phyloP scores from a whole-genome alignment of 2,113 vertebrate species.

The Hyaena hyaena region DNA sequence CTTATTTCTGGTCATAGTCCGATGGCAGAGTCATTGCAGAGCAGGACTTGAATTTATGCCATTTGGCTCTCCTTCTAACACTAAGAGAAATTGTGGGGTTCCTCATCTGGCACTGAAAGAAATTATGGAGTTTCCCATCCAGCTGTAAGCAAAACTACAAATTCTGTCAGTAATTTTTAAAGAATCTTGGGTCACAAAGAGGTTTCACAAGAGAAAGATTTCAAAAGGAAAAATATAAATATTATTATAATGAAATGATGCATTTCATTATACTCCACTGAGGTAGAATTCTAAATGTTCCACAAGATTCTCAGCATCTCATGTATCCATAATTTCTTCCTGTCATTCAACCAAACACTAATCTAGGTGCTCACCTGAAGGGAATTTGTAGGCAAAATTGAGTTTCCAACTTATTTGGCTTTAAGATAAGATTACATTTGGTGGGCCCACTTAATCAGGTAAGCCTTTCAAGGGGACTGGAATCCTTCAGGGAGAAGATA shows the following conservation, averaged over 20 bases:
- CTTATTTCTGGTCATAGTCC: background rate
- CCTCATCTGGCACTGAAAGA: background rate
- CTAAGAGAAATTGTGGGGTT: background rate
- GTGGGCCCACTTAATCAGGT: background rate
- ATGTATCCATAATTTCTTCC: background rate
- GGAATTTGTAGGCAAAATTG: background rate
- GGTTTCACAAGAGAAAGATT: background rate
- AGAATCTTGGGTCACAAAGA: background rate
- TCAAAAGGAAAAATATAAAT: background rate
- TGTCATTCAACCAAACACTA: background rate
- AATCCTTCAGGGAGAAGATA: background rate
- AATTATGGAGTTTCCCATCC: background rate
- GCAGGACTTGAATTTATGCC: background rate
- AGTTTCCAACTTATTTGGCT: background rate
- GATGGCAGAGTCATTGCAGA: background rate
- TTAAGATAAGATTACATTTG: background rate
- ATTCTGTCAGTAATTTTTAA: background rate
- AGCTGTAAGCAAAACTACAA: background rate
- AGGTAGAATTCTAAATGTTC: background rate
- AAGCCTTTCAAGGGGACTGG: background rate
- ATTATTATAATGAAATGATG: background rate
- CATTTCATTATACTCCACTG: background rate
- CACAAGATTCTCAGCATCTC: background rate
- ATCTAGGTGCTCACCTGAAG: background rate
- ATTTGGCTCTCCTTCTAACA: too few species aligned